A percentile compares a stretch with the other conserved stretches of the same genome.
Conservation (phyloP, 2,797 vertebrate species). For the Rhynchonycteris naso region DNA sequence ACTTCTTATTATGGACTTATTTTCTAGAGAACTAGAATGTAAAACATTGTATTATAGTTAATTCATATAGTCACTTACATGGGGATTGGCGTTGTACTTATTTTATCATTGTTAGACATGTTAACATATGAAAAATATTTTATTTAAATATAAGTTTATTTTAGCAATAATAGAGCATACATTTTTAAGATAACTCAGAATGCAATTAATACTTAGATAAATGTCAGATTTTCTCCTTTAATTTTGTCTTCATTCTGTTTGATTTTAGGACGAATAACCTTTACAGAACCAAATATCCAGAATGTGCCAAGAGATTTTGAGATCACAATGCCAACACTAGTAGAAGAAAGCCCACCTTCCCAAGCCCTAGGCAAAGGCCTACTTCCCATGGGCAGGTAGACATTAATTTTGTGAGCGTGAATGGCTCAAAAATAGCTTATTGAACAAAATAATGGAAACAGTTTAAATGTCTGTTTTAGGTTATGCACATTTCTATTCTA, state of each 20-base stretch:
- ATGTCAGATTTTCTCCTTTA: background rate
- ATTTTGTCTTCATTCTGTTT: constrained; percentile 59
- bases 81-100: background rate
- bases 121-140: constrained; percentile 31
- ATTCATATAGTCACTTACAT: background rate
- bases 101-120: background rate
- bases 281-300: constrained; percentile 97
- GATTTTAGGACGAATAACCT: constrained; percentile 93
- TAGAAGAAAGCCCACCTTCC: constrained; percentile 92
- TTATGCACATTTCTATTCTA: constrained; percentile 30
- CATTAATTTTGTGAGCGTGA: background rate
- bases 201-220: background rate
- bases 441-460: constrained; percentile 16
- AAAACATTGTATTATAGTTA: background rate
- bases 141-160: background rate
- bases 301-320: constrained; percentile 99
- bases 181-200: constrained; percentile 54
- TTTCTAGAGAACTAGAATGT: constrained; percentile 30
- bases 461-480: constrained; percentile 33
- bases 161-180: background rate
- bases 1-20: background rate
- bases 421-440: background rate
- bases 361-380: constrained; percentile 71
- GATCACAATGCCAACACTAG: constrained; percentile 92
- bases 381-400: constrained; percentile 79